phyloP scores from a whole-genome alignment of 2,113 vertebrate genomes.

The Eolophus roseicapilla region DNA sequence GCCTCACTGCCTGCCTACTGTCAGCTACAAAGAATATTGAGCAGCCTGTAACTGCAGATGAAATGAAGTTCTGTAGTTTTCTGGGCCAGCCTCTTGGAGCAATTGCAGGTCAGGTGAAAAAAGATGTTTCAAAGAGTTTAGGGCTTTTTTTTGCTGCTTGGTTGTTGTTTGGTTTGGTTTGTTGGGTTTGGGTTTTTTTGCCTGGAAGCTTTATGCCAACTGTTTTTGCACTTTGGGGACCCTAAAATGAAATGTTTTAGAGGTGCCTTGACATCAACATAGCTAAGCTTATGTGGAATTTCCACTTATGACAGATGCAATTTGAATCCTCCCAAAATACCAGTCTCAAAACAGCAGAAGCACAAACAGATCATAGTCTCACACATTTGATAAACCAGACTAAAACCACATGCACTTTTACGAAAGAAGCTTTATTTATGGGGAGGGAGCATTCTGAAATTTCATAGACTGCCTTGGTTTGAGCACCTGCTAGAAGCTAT shows the following conservation, averaged over 20 bases:
- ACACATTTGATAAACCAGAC: conserved; percentile 20
- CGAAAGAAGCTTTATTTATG: background rate
- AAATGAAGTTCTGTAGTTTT: conserved; percentile 9
- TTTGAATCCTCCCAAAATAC: conserved; percentile 29
- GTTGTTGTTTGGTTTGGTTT: background rate
- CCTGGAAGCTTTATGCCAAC: background rate
- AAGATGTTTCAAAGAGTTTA: background rate
- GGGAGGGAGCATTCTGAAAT: background rate
- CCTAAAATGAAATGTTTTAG: background rate
- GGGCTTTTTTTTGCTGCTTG: background rate
- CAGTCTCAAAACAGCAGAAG: conserved; percentile 29
- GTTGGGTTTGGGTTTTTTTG: background rate
- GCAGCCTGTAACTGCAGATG: conserved; percentile 7
- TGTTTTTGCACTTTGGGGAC: background rate
- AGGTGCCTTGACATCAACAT: background rate
- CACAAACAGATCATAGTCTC: conserved; percentile 49
- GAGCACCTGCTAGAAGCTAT: conserved; percentile 40
- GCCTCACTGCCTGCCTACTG: conserved; percentile 20
- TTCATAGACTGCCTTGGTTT: background rate
- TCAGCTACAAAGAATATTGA: conserved; percentile 8
- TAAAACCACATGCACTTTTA: conserved; percentile 15
- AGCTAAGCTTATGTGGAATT: background rate
- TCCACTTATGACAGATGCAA: background rate
- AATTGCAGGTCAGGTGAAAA: conserved; percentile 10
- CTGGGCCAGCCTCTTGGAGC: background rate